These are phyloP conservation scores for Cenopis cana DNA, from an alignment of 2,888 invertebrate species.

Conservation along the genomic window DNA sequence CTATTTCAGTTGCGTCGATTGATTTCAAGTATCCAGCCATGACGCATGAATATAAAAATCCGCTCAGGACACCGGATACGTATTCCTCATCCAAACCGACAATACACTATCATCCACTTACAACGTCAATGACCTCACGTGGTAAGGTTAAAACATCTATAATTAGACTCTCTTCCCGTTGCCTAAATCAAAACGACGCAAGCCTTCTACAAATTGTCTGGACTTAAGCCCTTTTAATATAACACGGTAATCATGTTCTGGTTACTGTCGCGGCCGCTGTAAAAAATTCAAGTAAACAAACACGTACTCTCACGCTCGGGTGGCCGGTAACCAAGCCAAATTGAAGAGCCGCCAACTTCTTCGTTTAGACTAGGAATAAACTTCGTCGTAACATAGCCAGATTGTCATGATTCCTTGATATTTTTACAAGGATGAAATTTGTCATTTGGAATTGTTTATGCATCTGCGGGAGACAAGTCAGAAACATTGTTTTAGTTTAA, in stretches of 20 bases:
- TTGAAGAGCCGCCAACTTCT: slow-evolving; percentile 48
- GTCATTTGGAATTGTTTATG: slow-evolving; percentile 59
- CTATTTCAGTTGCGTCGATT: slow-evolving; percentile 1
- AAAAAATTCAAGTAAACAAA: slow-evolving; percentile 83
- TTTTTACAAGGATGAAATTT: slow-evolving; percentile 56
- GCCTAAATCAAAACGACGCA: neutral
- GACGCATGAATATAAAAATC: slow-evolving; percentile 11
- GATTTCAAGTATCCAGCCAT: slow-evolving; percentile 18
- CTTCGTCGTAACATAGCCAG: slow-evolving; percentile 22
- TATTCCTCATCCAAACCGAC: slow-evolving; percentile 13
- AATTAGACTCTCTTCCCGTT: slow-evolving; percentile 62
- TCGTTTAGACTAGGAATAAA: slow-evolving; percentile 48
- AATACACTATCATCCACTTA: slow-evolving; percentile 41
- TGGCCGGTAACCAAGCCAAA: slow-evolving; percentile 60
- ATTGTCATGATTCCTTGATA: slow-evolving; percentile 36
- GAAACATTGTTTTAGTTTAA: slow-evolving; percentile 42
- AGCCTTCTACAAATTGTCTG: neutral
- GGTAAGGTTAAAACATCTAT: slow-evolving; percentile 77
- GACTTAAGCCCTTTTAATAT: slow-evolving; percentile 6
- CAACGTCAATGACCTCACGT: slow-evolving; percentile 78
- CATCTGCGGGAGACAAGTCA: slow-evolving; percentile 38
- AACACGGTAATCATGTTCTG: slow-evolving; percentile 72
- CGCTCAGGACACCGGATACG: slow-evolving; percentile 26
- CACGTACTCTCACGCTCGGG: slow-evolving; percentile 77
- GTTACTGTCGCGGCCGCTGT: slow-evolving; percentile 83